Base-by-base conservation (phyloP, 2,797 vertebrate genomes). In the Bryconaethiops microstoma region DNA sequence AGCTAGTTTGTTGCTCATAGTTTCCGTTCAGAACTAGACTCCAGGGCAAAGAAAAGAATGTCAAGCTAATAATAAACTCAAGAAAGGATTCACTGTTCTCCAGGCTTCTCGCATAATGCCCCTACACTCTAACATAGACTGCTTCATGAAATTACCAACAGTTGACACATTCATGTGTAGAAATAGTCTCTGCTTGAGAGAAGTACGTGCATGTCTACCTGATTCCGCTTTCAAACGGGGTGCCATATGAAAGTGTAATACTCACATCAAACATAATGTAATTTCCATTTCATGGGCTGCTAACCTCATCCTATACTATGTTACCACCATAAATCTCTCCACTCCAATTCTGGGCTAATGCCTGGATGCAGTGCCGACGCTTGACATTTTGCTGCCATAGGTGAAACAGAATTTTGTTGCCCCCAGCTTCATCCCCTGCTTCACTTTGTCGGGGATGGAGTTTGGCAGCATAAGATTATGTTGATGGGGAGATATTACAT, bases 201-300 rank as follows among this genome's bases (percentile, higher is more conserved):
- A 63, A 42, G 40, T 69, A 65, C 78, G 48, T 54, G 76, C 83
- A 67, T 57, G 39, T 73, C 67, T 67, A 4, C 39, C 25, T 52
- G 62, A 21, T 67, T 39, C 19, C 23, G 1, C 63, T 68, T 74
- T 78, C 42, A 50, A 48, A 54, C 69, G 74, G 72, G 89, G 92
- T 92, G 87, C 84, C 91, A 91, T 82, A 87, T 87, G 90, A 92
- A 63, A 82, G 74, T 63, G 42, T 78, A 69, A 70, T 78, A 69
- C 77, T 78, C 76, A 82, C 64, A 78, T 82, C 64, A 82, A 78
- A 78, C 55, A 40, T 82, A 69, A 78, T 78, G 54, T 67, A 78
- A 73, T 82, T 78, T 82, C 76, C 57, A 82, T 82, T 82, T 78
- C 71, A 82, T 75, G 76, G 71, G 55, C 81, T 75, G 76, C 76